Evolutionary conservation across 30 jellyfish, hydroid and myxozoan genomes (phyloP).

Genomic region (Rhopilema esculentum): DNA sequence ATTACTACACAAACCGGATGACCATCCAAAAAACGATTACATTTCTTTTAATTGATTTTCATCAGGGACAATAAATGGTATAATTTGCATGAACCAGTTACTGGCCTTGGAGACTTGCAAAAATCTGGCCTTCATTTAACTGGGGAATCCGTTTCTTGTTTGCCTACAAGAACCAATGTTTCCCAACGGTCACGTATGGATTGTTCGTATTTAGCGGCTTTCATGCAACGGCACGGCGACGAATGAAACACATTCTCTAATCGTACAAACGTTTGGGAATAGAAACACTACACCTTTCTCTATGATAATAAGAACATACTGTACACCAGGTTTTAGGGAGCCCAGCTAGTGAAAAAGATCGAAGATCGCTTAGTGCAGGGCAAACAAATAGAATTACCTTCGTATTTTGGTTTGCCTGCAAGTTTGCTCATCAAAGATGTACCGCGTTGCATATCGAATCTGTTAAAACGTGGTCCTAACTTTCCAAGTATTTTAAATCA

Average conservation of each 20-base stretch:
- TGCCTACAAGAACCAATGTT: background rate
- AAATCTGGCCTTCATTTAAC: background rate
- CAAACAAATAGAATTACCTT: slow-evolving; percentile 9
- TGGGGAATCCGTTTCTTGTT: background rate
- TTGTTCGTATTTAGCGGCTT: background rate
- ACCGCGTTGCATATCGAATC: slow-evolving; percentile 54
- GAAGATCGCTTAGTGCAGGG: background rate
- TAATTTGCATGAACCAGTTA: no score
- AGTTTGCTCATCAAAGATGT: slow-evolving; percentile 56
- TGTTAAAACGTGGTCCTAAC: background rate
- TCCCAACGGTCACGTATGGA: background rate
- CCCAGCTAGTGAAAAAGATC: background rate
- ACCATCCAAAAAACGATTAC: no score
- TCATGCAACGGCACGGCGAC: no score
- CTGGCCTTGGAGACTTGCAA: no score
- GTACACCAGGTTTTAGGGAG: background rate
- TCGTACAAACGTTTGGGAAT: no score
- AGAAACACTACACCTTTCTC: no score
- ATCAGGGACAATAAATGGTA: no score
- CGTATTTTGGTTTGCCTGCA: slow-evolving; percentile 63
- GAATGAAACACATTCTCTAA: no score
- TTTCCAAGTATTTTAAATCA: background rate
- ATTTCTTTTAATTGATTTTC: no score
- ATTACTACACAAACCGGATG: no score
- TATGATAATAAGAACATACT: no score